Base-by-base conservation (phyloP, 2,113 vertebrate species). In the Panthera uncia region DNA sequence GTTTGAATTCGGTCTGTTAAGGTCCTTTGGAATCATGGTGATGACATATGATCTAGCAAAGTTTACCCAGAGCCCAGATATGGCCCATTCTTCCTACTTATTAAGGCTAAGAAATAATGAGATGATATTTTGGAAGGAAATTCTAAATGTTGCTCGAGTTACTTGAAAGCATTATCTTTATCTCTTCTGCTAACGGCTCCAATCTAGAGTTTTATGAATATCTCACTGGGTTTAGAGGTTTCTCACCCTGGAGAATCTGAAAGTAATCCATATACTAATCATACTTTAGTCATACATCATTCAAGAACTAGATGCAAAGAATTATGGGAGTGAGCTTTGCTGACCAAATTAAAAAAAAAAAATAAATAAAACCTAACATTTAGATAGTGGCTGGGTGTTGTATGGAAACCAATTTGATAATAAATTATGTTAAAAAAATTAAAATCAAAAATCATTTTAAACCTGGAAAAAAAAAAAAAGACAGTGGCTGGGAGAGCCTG, bases 81-180 rank as follows among this genome's bases (percentile, higher is more conserved):
- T 89, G 29, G 23, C 8, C 29, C 7, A 48, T 66, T 92, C 48
- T 68, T 93, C 88, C 21, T 91, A 27, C 10, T 25, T 93, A 82
- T 16, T 87, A 88, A 48, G 36, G 52, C n/a, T 80, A 89, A 79
- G n/a, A 95, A 97, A 89, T 73, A 97, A 86, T 86, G 63, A 96
- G 38, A 55, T 86, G 13, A 6, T 89, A 63, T 86, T 96, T 95
- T 94, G 33, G 73, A 92, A 29, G 23, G 16, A 95, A 97, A 93
- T 89, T 61, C 29, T 36, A 91, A 71, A 74, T 7, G 29, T 73
- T 76, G 36, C 41, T 33, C 4, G 23, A 66, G 14, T 86, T 69
- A 16, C 41, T 95, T 96, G 61, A 97, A 55, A 61, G 18, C n/a
- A 61, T 45, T 86, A 57, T 71, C 50, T 68, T 78, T 10, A 63